Evolutionary conservation across 2,113 vertebrate species (phyloP).

Genomic region (Tychaedon coryphoeus): DNA sequence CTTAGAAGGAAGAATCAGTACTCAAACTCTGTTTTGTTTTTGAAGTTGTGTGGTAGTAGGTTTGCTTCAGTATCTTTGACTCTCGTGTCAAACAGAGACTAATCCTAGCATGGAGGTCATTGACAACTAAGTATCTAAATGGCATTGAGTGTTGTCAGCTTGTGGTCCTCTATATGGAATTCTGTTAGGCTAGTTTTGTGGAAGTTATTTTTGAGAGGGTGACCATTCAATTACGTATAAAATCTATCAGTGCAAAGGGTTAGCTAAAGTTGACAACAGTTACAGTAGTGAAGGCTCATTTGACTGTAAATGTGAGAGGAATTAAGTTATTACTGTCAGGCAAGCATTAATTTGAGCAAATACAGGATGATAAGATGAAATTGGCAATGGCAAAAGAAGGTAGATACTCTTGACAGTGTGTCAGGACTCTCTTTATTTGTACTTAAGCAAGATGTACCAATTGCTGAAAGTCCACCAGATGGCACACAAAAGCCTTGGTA

Average conservation of each 20-base stretch:
- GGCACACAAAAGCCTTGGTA: slow-evolving; percentile 62
- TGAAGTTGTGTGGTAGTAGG: background rate
- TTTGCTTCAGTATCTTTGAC: background rate
- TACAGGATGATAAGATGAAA: background rate
- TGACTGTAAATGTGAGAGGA: background rate
- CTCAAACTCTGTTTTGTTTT: background rate
- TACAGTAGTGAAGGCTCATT: background rate
- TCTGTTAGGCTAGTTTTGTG: background rate
- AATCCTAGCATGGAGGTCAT: background rate
- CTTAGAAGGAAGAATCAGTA: background rate
- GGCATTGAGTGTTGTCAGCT: background rate
- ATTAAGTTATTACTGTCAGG: background rate
- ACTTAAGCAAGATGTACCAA: background rate
- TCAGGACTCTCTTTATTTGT: background rate
- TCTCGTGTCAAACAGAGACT: background rate
- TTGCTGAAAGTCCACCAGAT: slow-evolving; percentile 58
- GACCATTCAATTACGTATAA: accelerated
- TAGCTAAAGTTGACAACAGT: background rate
- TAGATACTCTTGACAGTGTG: background rate
- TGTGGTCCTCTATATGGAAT: background rate
- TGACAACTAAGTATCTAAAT: background rate
- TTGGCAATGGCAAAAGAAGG: background rate
- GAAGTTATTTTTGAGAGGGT: background rate
- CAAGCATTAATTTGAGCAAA: background rate
- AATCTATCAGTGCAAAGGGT: background rate